These are phyloP conservation scores for Chrysodeixis includens DNA, from an alignment of 2,888 invertebrate genomes.

Conservation along the genomic window DNA sequence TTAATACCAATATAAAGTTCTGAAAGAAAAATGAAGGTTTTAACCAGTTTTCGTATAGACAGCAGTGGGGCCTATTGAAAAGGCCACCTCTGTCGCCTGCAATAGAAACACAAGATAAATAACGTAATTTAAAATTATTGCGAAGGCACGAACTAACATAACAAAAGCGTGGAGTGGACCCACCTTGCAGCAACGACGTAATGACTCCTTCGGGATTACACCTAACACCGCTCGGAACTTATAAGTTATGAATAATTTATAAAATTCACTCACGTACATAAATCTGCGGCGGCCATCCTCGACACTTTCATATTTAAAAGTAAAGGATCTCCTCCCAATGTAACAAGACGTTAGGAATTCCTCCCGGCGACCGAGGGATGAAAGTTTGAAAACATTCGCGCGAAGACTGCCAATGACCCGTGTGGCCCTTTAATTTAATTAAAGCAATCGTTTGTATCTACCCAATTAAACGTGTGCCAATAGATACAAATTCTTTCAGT, in stretches of 20 bases:
- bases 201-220: slow-evolving; percentile 23
- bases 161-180: slow-evolving; percentile 20
- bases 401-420: slow-evolving; percentile 5
- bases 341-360: slow-evolving; percentile 43
- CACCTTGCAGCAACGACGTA: slow-evolving; percentile 26
- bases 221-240: slow-evolving; percentile 40
- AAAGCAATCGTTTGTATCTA: slow-evolving; percentile 8
- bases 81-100: no score
- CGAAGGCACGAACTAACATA: slow-evolving; percentile 14
- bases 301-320: slow-evolving; percentile 40
- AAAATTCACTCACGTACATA: slow-evolving; percentile 57
- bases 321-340: slow-evolving; percentile 28
- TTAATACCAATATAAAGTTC: no score
- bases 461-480: neutral
- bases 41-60: no score
- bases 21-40: no score
- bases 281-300: slow-evolving; percentile 39
- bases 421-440: slow-evolving; percentile 23
- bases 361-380: slow-evolving; percentile 20
- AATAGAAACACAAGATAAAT: slow-evolving; percentile 25
- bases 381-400: slow-evolving; percentile 25
- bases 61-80: no score
- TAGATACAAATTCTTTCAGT: neutral
- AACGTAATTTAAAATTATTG: slow-evolving; percentile 15
- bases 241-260: slow-evolving; percentile 49